Evolutionary conservation across 2,888 invertebrate species (phyloP), one percentile per base, ranked within the genome.

Genomic region (Tenthredo distinguenda): DNA sequence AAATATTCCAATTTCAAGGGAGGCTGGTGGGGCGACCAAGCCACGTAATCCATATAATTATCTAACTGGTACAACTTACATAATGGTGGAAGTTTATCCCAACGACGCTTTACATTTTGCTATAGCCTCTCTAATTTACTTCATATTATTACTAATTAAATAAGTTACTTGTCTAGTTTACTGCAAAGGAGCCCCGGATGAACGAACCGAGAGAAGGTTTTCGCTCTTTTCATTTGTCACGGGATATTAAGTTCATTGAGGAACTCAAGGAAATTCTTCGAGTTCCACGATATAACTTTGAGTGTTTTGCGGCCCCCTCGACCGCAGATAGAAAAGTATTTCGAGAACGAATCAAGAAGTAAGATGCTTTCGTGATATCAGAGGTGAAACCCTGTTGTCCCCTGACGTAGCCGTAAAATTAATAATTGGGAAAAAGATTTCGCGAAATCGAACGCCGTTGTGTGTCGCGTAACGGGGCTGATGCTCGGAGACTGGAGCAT

Each of bases 151-250:
- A 68, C 83, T 83, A 83, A 83, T 83, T 83, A 68, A 83, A 83
- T 83, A 83, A 68, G 83, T 71, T 83, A 83, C 83, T 71, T 37
- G 83, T 83, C 65, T 71, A 83, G 68, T 68, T 83, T 68, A 71
- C 71, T 50, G 43, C n/a, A 50, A 71, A 43, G 47, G 31, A 83
- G 83, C 31, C 3, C 26, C 62, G 81, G 81, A 81, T 40, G 62
- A 81, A 62, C 40, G 62, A 40, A 62, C 58, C 40, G 43, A 62
- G 62, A 65, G 50, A 50, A 68, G 83, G 68, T 47, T 81, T 43
- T 68, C 83, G 83, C 83, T 83, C 68, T 71, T 83, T 83, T 83
- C 83, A 83, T 83, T 83, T 83, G 83, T 83, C 83, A 83, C 68
- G 83, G 83, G 83, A 71, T 83, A 83, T 83, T 83, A 83, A 83